Conservation (phyloP, 2,797 vertebrate species). For the Podarcis siculus region DNA sequence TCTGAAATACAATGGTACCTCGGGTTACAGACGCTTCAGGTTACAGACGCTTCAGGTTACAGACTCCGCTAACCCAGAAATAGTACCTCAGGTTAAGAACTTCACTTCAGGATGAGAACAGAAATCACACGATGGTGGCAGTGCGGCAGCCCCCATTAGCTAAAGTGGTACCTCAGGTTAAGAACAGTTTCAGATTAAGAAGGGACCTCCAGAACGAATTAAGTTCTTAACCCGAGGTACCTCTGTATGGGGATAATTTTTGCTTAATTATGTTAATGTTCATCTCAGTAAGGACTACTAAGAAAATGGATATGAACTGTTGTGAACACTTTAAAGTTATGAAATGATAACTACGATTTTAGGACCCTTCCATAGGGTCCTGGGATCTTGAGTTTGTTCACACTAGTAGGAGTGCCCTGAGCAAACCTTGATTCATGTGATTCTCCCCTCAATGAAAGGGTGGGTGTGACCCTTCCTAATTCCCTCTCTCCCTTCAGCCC, state of each 20-base stretch:
- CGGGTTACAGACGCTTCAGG: too few species aligned
- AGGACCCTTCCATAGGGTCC: neutral
- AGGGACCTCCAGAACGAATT: too few species aligned
- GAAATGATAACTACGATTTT: neutral
- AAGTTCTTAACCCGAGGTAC: too few species aligned
- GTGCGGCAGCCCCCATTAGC: too few species aligned
- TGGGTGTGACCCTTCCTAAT: neutral
- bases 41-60: too few species aligned
- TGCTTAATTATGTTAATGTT: neutral
- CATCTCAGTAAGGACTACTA: neutral
- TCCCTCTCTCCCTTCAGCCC: neutral
- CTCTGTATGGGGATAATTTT: neutral
- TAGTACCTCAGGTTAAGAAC: too few species aligned
- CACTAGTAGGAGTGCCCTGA: neutral
- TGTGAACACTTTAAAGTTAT: neutral
- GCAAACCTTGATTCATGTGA: neutral
- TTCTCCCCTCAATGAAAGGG: neutral
- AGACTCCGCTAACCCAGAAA: too few species aligned
- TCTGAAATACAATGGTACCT: neutral
- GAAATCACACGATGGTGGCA: too few species aligned
- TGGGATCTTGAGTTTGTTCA: neutral
- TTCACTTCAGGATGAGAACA: too few species aligned
- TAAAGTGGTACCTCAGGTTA: too few species aligned
- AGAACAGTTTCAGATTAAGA: too few species aligned
- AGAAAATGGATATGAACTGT: too few species aligned